A percentile compares a stretch with the other conserved stretches of the same genome.
These are phyloP conservation scores for Hemistola chrysoprasaria DNA, from an alignment of 2,888 invertebrate genomes.

Conservation along the genomic window DNA sequence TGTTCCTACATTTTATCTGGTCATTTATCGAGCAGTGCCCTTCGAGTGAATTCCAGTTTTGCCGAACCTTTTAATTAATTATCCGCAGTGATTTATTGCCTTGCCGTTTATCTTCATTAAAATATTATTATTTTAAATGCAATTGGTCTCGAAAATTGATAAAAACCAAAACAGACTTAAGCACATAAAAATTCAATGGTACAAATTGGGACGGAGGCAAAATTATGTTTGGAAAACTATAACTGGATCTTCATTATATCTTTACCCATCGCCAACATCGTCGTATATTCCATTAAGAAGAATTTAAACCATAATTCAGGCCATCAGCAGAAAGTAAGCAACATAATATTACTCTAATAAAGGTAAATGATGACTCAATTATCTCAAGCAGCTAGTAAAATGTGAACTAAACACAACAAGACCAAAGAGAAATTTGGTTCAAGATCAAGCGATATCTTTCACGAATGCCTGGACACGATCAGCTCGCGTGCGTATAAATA, in stretches of 20 bases:
- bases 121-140: slow-evolving; percentile 3
- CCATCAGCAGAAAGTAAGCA: too few relatives aligned
- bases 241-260: too few relatives aligned
- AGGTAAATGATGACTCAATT: slow-evolving; percentile 19
- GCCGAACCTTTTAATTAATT: slow-evolving; percentile 46
- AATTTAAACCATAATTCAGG: too few relatives aligned
- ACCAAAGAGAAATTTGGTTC: slow-evolving; percentile 63
- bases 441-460: slow-evolving; percentile 63
- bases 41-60: slow-evolving; percentile 31
- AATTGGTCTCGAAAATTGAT: slow-evolving; percentile 3
- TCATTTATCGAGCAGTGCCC: slow-evolving; percentile 50
- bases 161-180: too few relatives aligned
- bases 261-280: too few relatives aligned
- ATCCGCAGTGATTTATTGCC: slow-evolving; percentile 19
- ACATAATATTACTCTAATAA: slow-evolving; percentile 10
- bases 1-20: slow-evolving; percentile 44
- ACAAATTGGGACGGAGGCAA: too few relatives aligned
- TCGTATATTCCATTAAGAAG: too few relatives aligned
- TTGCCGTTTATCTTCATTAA: neutral
- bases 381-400: slow-evolving; percentile 13
- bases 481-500: slow-evolving; percentile 77
- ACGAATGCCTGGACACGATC: slow-evolving; percentile 73
- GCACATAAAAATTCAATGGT: too few relatives aligned
- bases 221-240: too few relatives aligned
- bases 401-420: slow-evolving; percentile 30